These are phyloP conservation scores for Gonatopus flavifemur DNA, from an alignment of 1,140 invertebrate species.

Conservation along the genomic window DNA sequence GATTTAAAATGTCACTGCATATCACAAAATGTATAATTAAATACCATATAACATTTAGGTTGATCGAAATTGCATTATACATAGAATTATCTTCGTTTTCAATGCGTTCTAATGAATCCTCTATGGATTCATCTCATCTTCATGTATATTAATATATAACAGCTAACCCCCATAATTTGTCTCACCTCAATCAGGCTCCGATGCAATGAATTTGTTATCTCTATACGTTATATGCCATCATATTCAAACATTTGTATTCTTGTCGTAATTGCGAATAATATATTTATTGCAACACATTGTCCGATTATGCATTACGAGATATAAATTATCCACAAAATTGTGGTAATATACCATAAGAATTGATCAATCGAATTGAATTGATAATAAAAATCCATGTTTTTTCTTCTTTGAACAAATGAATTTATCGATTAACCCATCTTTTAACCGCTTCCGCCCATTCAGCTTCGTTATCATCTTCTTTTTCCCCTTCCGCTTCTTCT, in stretches of 20 bases:
- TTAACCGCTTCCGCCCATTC: slow-evolving; percentile 71
- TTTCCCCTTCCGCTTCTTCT: slow-evolving; percentile 52
- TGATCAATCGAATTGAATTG: not conserved
- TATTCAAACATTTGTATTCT: not conserved
- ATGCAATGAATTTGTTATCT: not conserved
- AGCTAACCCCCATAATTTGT: too few relatives aligned
- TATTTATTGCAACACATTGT: too few relatives aligned
- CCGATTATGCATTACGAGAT: too few relatives aligned
- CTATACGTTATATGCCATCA: not conserved
- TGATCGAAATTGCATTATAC: too few relatives aligned
- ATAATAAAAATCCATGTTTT: not conserved
- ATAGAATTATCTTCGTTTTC: too few relatives aligned
- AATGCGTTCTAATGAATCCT: too few relatives aligned
- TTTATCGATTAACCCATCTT: slow-evolving; percentile 71
- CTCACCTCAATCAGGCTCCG: not conserved
- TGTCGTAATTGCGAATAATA: not conserved
- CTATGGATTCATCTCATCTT: too few relatives aligned
- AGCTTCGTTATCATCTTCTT: slow-evolving; percentile 62
- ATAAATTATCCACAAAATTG: too few relatives aligned
- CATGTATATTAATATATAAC: too few relatives aligned
- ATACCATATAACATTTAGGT: too few relatives aligned
- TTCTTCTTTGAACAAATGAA: not conserved
- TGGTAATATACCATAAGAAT: not conserved
- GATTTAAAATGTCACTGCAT: too few relatives aligned
- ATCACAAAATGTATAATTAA: too few relatives aligned